Percentiles rank a stretch among this genome's conserved stretches.
These are phyloP conservation scores for Papilio aristodemus DNA, from an alignment of 1,140 invertebrate species.

Conservation along the genomic window DNA sequence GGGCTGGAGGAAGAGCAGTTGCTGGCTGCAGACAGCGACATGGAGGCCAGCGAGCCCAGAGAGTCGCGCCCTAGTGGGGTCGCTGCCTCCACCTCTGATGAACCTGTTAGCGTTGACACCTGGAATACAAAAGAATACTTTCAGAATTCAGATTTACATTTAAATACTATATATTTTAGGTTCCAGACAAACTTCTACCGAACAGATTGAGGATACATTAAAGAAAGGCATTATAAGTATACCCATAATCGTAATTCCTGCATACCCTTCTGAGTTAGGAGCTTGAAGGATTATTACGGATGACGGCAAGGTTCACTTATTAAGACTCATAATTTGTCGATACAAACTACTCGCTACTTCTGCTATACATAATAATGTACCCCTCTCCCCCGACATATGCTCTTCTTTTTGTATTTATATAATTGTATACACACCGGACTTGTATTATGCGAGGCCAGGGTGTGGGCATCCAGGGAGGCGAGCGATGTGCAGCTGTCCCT, in stretches of 20 bases:
- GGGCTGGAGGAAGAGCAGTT: constrained; percentile 90
- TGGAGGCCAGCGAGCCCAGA: constrained; percentile 89
- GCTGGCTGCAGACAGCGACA: constrained; percentile 87
- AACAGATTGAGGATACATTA: not conserved
- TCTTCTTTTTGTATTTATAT: too few relatives aligned
- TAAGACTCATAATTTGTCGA: too few relatives aligned
- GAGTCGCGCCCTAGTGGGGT: constrained; percentile 83
- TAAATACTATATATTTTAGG: too few relatives aligned
- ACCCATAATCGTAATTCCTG: too few relatives aligned
- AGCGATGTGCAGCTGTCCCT: constrained; percentile 83
- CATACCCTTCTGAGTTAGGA: too few relatives aligned
- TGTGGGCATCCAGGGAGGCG: constrained; percentile 88
- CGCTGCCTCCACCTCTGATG: constrained; percentile 83
- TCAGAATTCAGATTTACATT: not conserved
- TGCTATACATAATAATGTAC: too few relatives aligned
- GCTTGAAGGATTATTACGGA: too few relatives aligned
- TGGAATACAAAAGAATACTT: constrained; percentile 39
- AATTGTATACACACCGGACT: constrained; percentile 84
- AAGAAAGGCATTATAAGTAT: too few relatives aligned
- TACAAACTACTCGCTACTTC: too few relatives aligned
- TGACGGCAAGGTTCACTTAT: too few relatives aligned
- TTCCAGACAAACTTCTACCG: too few relatives aligned
- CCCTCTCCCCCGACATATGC: too few relatives aligned
- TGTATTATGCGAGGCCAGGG: constrained; percentile 88
- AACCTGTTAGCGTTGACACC: constrained; percentile 92